Percentiles rank a stretch among this genome's conserved stretches.
These are phyloP conservation scores for Paguma larvata DNA, from an alignment of 2,797 vertebrate species.

Conservation along the genomic window DNA sequence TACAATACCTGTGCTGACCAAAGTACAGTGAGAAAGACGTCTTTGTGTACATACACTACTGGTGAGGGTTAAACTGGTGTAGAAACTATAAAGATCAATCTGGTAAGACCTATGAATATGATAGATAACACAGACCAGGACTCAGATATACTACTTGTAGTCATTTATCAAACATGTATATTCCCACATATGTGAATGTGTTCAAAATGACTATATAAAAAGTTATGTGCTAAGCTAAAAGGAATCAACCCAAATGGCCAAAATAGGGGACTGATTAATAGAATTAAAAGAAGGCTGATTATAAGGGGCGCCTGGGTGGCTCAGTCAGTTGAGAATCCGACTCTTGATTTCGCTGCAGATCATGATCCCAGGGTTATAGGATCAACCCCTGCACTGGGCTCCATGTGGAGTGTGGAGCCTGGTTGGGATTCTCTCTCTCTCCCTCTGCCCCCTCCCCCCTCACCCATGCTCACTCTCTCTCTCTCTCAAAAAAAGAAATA, in stretches of 20 bases:
- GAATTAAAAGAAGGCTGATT: background rate
- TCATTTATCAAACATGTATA: background rate
- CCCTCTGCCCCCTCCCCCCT: too few species aligned
- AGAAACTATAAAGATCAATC: background rate
- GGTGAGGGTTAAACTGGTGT: background rate
- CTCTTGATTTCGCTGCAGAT: too few species aligned
- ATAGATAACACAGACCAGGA: background rate
- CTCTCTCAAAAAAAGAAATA: too few species aligned
- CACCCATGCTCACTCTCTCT: too few species aligned
- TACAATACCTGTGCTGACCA: background rate
- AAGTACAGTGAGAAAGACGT: background rate
- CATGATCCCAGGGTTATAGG: too few species aligned
- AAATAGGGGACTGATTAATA: background rate
- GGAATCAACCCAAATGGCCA: background rate
- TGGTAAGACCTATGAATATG: background rate
- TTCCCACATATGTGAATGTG: background rate
- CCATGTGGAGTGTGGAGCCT: too few species aligned
- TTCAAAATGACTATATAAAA: background rate
- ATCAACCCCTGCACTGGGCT: too few species aligned
- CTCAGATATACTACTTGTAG: background rate
- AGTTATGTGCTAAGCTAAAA: background rate
- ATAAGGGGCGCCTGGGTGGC: too few species aligned
- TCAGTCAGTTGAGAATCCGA: too few species aligned
- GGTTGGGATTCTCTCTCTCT: too few species aligned
- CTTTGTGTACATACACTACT: background rate